phyloP scores from a whole-genome alignment of 2,797 vertebrate genomes.

The Lacerta bilineata region DNA sequence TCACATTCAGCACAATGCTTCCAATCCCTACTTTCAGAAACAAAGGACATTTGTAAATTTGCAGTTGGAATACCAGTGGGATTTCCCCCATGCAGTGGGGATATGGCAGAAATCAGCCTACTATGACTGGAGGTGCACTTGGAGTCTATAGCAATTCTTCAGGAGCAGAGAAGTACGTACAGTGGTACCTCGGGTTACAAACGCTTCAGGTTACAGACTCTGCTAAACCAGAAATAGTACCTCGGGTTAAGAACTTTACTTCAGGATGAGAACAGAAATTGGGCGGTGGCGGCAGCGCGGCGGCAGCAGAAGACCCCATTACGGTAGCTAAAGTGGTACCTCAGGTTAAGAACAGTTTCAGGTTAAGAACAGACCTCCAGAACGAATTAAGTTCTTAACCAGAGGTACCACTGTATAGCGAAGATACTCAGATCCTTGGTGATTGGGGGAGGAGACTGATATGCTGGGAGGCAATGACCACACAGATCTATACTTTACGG shows the following conservation, averaged over 20 bases:
- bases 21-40: neutral
- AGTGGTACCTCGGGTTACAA: too few species aligned
- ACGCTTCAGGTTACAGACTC: too few species aligned
- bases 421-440: slow-evolving; percentile 45
- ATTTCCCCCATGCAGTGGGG: slow-evolving; percentile 28
- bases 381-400: too few species aligned
- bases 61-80: neutral
- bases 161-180: slow-evolving; percentile 19
- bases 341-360: too few species aligned
- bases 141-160: slow-evolving; percentile 25
- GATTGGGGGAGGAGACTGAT: slow-evolving; percentile 29
- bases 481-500: slow-evolving; percentile 53
- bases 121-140: neutral
- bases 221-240: too few species aligned
- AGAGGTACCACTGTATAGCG: neutral
- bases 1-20: neutral
- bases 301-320: too few species aligned
- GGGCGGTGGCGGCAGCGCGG: too few species aligned
- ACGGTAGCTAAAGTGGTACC: too few species aligned
- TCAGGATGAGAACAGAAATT: too few species aligned
- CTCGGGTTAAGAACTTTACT: too few species aligned
- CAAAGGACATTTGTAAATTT: neutral
- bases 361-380: too few species aligned
- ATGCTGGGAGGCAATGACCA: slow-evolving; percentile 58
- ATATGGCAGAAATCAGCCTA: slow-evolving; percentile 1